phyloP scores from a whole-genome alignment of 1,140 invertebrate genomes.

The Colletes latitarsis region DNA sequence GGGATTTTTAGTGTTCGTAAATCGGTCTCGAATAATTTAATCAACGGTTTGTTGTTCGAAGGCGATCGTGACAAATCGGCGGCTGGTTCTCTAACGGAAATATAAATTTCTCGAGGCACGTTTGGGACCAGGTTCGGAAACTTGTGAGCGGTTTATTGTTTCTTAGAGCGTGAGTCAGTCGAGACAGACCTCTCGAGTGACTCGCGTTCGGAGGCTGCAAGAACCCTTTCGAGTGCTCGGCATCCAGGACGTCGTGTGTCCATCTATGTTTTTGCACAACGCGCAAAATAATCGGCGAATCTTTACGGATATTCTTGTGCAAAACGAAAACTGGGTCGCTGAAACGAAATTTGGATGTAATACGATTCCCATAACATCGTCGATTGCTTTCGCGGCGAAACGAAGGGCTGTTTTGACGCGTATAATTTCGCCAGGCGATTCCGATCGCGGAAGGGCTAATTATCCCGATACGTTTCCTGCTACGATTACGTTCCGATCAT shows the following conservation, averaged over 20 bases:
- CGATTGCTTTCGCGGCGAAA: too few relatives aligned
- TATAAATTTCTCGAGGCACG: conserved; percentile 16
- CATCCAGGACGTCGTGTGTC: neutral
- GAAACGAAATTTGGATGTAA: neutral
- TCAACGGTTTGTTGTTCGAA: too few relatives aligned
- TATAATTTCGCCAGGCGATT: conserved; percentile 38
- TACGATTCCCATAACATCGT: too few relatives aligned
- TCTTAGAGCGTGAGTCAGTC: conserved; percentile 20
- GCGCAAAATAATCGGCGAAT: neutral
- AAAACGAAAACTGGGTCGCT: too few relatives aligned
- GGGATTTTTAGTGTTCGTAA: too few relatives aligned
- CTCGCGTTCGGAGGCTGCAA: neutral
- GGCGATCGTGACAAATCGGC: neutral
- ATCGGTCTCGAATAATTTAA: too few relatives aligned
- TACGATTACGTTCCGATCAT: conserved; percentile 34
- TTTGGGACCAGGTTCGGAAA: conserved; percentile 5
- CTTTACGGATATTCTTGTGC: too few relatives aligned
- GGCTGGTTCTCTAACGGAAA: conserved; percentile 21
- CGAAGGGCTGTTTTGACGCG: conserved; percentile 16
- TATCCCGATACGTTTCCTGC: neutral
- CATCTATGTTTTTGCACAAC: conserved; percentile 1
- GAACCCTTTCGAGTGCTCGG: neutral
- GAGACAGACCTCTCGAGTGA: conserved; percentile 3
- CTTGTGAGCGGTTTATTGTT: conserved; percentile 35
- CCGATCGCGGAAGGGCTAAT: conserved; percentile 39